phyloP scores from a whole-genome alignment of 1,140 invertebrate species.

The Nephila pilipes region DNA sequence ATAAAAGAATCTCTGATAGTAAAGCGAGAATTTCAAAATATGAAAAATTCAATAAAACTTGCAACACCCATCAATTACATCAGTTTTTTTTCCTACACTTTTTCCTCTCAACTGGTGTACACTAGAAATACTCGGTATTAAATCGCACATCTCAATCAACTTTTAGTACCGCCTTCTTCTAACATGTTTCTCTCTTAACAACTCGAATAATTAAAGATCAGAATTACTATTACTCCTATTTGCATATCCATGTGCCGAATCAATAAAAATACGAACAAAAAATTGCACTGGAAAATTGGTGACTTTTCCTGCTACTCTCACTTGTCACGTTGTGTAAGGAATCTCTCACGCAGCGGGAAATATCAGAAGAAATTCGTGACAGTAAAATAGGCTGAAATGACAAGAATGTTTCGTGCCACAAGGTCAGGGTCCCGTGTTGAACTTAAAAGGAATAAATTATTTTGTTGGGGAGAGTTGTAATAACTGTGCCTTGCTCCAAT shows the following conservation, averaged over 20 bases:
- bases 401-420: constrained; percentile 31
- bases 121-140: no score
- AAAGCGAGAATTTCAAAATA: no score
- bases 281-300: not conserved
- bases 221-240: not conserved
- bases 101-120: no score
- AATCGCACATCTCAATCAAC: not conserved
- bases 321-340: constrained; percentile 7
- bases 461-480: not conserved
- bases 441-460: constrained; percentile 13
- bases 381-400: constrained; percentile 50
- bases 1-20: no score
- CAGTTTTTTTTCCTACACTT: no score
- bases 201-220: not conserved
- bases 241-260: not conserved
- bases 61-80: no score
- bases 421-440: constrained; percentile 51
- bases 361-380: constrained; percentile 45
- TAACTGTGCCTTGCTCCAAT: not conserved
- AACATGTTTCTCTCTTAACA: not conserved
- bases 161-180: not conserved
- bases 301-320: constrained; percentile 40
- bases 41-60: no score
- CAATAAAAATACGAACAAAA: not conserved
- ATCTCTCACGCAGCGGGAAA: constrained; percentile 27